Conservation (phyloP, 2,797 vertebrate genomes). For the Schizothorax lantsangensis region DNA sequence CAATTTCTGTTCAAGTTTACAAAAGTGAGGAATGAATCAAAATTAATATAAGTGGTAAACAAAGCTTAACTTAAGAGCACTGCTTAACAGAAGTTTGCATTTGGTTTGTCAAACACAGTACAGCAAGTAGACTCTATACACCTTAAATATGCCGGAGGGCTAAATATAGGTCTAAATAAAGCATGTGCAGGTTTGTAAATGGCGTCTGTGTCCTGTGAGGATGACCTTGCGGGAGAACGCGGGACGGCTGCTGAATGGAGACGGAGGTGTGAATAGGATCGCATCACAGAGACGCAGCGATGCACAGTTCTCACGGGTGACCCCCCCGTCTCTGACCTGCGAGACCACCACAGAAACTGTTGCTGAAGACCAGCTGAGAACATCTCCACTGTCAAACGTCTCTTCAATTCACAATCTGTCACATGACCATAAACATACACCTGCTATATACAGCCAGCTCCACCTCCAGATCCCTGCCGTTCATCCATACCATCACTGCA, state of each 20-base stretch:
- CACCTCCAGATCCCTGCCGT: neutral
- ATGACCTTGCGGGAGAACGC: conserved; percentile 49
- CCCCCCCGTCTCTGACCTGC: conserved; percentile 51
- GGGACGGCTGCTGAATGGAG: conserved; percentile 48
- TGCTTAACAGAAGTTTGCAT: neutral
- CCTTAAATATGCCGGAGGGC: neutral
- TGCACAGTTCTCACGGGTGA: conserved; percentile 39
- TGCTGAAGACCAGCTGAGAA: conserved; percentile 49
- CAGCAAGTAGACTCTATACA: neutral
- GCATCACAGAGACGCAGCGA: conserved; percentile 60
- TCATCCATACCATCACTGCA: neutral
- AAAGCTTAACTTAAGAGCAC: neutral
- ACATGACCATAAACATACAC: no score
- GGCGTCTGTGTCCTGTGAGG: conserved; percentile 56
- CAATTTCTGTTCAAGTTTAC: neutral
- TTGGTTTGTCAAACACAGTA: neutral
- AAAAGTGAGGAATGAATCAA: neutral
- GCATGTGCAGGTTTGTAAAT: conserved; percentile 54
- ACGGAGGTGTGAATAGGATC: conserved; percentile 64
- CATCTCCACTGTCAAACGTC: conserved; percentile 46
- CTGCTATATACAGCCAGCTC: neutral
- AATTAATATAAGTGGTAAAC: neutral
- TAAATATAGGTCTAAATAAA: conserved; percentile 55
- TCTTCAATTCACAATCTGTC: conserved; percentile 28
- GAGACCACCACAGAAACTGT: conserved; percentile 50